Percentiles rank a stretch among this genome's conserved stretches.
Evolutionary conservation across 2,888 invertebrate genomes (phyloP).

Genomic region (Ennomos erosarius): DNA sequence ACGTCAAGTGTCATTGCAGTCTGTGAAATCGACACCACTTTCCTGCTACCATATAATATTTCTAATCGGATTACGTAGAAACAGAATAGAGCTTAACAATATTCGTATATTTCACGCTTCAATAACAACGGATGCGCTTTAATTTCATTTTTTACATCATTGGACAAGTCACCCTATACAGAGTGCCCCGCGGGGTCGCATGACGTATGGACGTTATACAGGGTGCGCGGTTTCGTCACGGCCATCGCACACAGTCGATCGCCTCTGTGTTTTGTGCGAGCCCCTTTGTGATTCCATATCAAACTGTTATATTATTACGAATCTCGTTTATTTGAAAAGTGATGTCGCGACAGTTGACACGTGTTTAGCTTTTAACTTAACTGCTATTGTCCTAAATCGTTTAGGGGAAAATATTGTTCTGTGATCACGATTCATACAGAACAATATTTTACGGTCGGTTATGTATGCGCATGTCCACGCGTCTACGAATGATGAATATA

Average conservation of each 20-base stretch:
- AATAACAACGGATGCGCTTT: constrained; percentile 61
- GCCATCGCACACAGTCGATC: constrained; percentile 59
- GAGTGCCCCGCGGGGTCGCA: constrained; percentile 43
- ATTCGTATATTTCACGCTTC: constrained; percentile 71
- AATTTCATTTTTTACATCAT: constrained; percentile 77
- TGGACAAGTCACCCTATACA: constrained; percentile 47
- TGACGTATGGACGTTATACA: constrained; percentile 55
- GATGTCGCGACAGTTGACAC: constrained; percentile 78
- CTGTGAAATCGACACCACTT: not conserved
- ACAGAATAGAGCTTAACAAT: constrained; percentile 61
- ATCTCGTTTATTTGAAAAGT: constrained; percentile 70
- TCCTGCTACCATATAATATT: not conserved
- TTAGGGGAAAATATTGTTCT: constrained; percentile 62
- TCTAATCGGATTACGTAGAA: constrained; percentile 8
- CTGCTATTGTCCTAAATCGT: constrained; percentile 70
- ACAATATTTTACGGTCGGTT: too few relatives aligned
- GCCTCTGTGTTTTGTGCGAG: constrained; percentile 45
- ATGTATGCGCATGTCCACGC: too few relatives aligned
- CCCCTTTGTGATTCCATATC: constrained; percentile 70
- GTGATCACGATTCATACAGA: constrained; percentile 26
- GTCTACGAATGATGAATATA: constrained; percentile 1
- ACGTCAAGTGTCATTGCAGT: not conserved
- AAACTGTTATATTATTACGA: constrained; percentile 74
- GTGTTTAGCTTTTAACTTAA: constrained; percentile 80
- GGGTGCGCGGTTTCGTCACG: constrained; percentile 71